phyloP scores from a whole-genome alignment of 2,113 vertebrate genomes.

The Axis porcinus region DNA sequence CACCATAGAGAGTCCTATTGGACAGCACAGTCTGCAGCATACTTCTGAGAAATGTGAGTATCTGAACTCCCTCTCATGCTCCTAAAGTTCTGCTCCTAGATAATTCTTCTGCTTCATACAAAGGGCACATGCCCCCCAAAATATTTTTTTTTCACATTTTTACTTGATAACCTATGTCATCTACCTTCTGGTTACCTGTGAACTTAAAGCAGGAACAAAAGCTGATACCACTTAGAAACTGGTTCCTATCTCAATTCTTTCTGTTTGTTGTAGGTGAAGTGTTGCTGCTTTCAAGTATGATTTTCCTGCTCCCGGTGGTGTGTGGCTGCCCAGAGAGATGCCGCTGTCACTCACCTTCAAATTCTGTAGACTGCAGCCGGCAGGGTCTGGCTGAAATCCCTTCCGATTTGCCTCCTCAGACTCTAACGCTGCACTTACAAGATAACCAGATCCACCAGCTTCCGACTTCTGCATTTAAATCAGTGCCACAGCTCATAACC shows the following conservation, averaged over 20 bases:
- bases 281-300: slow-evolving; percentile 74
- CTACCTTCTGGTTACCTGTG: not conserved
- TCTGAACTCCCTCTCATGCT: not conserved
- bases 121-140: not conserved
- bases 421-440: slow-evolving; percentile 89
- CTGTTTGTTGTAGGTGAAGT: slow-evolving; percentile 80
- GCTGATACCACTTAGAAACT: not conserved
- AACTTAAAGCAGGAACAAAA: not conserved
- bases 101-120: not conserved
- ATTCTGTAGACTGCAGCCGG: slow-evolving; percentile 90
- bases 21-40: not conserved
- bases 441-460: slow-evolving; percentile 91
- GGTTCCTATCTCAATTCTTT: not conserved
- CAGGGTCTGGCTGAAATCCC: slow-evolving; percentile 91
- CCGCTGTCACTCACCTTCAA: slow-evolving; percentile 84
- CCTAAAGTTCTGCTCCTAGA: not conserved
- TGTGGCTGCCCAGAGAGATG: slow-evolving; percentile 89
- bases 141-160: not conserved
- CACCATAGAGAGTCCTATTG: not conserved
- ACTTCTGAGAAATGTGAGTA: not conserved
- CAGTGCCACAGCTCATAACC: slow-evolving; percentile 85
- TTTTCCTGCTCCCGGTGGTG: slow-evolving; percentile 67
- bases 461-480: slow-evolving; percentile 86
- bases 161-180: not conserved
- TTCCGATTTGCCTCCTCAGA: slow-evolving; percentile 84